Base-by-base conservation (phyloP, 2,113 vertebrate genomes). In the Antechinus stuartii region DNA sequence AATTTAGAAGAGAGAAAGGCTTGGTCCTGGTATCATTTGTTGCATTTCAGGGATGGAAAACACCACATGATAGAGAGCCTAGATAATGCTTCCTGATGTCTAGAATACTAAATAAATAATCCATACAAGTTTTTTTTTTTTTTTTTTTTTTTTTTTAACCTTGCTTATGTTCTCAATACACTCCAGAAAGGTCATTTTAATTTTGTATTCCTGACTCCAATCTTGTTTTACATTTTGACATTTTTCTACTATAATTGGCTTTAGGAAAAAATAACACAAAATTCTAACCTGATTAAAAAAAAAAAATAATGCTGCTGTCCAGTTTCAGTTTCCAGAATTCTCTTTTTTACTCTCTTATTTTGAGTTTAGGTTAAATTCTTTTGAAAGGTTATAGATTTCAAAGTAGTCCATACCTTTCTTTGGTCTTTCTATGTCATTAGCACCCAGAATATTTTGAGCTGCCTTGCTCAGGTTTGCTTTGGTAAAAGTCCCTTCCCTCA, bases 111-210 rank as follows among this genome's bases (percentile, higher is more conserved):
- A 84, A 42, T 89, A 91, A 96, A 91, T 94, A 55, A 16, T 92
- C 10, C 53, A 92, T 91, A 90, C 49, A 91, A 95, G 91, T 94
- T 96, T 95, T 6, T 94, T 95, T 96, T 42, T 42, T 42, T 42
- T 42, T n/a, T n/a, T n/a, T 49, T 49, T 49, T 49, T 49, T 49
- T 49, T 96, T 35, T 25, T 25, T 23, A 22, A 6, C 23, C 30
- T 92, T 61, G 6, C 42, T 56, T n/a, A 22, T 53, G 49, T 91
- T 91, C 35, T 91, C 94, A 91, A 56, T 94, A 22, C 53, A 94
- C 92, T 96, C 93, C 92, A 94, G 49, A 94, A 95, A 93, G 90
- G 42, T 95, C 94, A 93, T 76, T 95, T 96, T 94, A 93, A 94
- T 95, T 95, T 96, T 93, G 89, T 8, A 84, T 94, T 90, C 93